Conservation (phyloP, 2,113 vertebrate genomes). For the Pterocles gutturalis region DNA sequence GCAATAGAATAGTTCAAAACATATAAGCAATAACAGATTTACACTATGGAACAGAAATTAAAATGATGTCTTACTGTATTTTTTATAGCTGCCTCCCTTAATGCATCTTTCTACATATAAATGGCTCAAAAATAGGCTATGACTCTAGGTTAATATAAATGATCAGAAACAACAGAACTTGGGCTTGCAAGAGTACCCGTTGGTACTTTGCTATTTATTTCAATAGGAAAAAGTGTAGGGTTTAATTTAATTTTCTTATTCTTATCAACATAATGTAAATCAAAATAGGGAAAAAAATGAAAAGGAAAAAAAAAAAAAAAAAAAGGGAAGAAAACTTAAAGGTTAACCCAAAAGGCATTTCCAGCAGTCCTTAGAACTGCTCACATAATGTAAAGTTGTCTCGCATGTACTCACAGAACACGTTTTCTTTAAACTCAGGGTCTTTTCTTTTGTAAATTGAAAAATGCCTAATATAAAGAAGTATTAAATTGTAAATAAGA, state of each 20-base stretch:
- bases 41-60: not conserved
- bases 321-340: constrained; percentile 6
- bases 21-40: not conserved
- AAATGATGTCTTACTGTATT: not conserved
- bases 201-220: not conserved
- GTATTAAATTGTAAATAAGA: constrained; percentile 89
- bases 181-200: not conserved
- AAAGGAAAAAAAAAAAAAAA: not conserved
- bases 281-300: not conserved
- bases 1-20: not conserved
- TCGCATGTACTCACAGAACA: not conserved
- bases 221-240: not conserved
- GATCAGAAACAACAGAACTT: not conserved
- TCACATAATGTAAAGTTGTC: constrained; percentile 38
- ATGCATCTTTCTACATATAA: not conserved
- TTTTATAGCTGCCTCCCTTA: not conserved
- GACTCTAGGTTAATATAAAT: not conserved
- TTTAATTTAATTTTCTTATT: not conserved
- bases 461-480: constrained; percentile 72
- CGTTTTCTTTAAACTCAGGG: constrained; percentile 53
- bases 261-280: constrained; percentile 14
- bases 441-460: constrained; percentile 66
- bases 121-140: not conserved
- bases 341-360: constrained; percentile 66
- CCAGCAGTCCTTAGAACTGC: constrained; percentile 48